Conservation (phyloP, 1,140 invertebrate species). For the Dinothrombium tinctorium region DNA sequence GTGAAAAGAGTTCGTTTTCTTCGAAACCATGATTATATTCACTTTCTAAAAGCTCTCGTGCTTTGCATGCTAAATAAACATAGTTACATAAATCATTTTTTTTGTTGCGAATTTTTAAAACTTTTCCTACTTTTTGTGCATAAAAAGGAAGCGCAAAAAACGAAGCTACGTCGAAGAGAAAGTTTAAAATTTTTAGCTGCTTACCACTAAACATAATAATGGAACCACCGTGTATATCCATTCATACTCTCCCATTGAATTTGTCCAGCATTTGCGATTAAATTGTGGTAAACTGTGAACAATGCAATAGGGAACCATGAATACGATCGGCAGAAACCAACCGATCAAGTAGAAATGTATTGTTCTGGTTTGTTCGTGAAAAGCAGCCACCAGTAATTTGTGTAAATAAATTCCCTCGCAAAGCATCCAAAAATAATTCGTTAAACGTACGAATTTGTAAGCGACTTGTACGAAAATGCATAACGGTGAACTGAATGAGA, state of each 20-base stretch:
- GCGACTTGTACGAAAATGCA: conserved; percentile 12
- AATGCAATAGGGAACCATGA: conserved; percentile 9
- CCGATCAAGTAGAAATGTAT: conserved; percentile 27
- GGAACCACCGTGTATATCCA: conserved; percentile 7
- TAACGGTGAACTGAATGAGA: too few relatives aligned
- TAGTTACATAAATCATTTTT: neutral
- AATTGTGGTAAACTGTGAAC: conserved; percentile 3
- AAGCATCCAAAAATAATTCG: conserved; percentile 35
- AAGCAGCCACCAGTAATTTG: conserved; percentile 27
- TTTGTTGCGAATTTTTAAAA: neutral
- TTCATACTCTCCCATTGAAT: conserved; percentile 7
- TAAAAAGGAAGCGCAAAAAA: neutral
- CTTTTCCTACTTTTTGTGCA: neutral
- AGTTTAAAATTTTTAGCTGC: too few relatives aligned
- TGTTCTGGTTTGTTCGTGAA: conserved; percentile 26
- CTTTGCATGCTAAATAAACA: neutral
- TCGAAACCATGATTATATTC: neutral
- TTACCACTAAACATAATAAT: conserved; percentile 5
- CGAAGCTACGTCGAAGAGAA: too few relatives aligned
- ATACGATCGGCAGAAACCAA: conserved; percentile 23
- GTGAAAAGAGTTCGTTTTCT: neutral
- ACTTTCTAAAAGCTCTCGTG: neutral
- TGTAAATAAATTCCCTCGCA: conserved; percentile 31
- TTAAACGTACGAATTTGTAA: conserved; percentile 23
- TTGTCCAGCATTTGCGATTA: conserved; percentile 10